phyloP scores from a whole-genome alignment of 2,888 invertebrate genomes.

The Chrysodeixis includens region DNA sequence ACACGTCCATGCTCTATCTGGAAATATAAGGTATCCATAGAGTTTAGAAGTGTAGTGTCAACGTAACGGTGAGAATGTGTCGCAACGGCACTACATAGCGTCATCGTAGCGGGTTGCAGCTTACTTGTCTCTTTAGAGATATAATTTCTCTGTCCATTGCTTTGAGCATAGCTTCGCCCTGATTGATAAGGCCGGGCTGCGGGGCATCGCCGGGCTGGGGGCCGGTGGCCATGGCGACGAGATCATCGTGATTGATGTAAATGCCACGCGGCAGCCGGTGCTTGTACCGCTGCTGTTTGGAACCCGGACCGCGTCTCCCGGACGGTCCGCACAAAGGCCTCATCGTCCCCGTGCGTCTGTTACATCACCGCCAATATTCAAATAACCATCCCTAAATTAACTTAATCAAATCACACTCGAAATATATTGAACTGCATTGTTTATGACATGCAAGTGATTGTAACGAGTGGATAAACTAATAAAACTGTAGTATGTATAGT shows the following conservation, averaged over 20 bases:
- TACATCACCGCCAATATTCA: conserved; percentile 82
- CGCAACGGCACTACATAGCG: conserved; percentile 76
- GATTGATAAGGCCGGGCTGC: conserved; percentile 88
- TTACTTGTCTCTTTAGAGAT: conserved; percentile 98
- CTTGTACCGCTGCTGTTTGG: conserved; percentile 90
- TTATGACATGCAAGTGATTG: conserved; percentile 68
- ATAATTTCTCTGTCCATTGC: conserved; percentile 98
- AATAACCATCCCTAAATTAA: conserved; percentile 67
- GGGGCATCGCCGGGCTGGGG: conserved; percentile 90
- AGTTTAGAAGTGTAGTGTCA: conserved; percentile 57
- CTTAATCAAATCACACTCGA: conserved; percentile 64
- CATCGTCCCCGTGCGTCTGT: conserved; percentile 94
- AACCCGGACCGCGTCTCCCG: conserved; percentile 88
- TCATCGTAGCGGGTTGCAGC: conserved; percentile 83
- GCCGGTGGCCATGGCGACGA: conserved; percentile 96
- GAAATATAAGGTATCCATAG: conserved; percentile 38
- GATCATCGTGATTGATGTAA: conserved; percentile 99
- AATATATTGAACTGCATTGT: conserved; percentile 56
- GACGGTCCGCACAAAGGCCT: conserved; percentile 94
- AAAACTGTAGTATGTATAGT: conserved; percentile 58
- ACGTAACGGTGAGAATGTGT: conserved; percentile 82
- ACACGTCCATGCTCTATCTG: conserved; percentile 54
- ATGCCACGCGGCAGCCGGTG: conserved; percentile 98
- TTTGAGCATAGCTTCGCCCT: conserved; percentile 95
- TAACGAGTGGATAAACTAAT: conserved; percentile 58